phyloP scores from a whole-genome alignment of 1,140 invertebrate species.

The Hycleus phaleratus region DNA sequence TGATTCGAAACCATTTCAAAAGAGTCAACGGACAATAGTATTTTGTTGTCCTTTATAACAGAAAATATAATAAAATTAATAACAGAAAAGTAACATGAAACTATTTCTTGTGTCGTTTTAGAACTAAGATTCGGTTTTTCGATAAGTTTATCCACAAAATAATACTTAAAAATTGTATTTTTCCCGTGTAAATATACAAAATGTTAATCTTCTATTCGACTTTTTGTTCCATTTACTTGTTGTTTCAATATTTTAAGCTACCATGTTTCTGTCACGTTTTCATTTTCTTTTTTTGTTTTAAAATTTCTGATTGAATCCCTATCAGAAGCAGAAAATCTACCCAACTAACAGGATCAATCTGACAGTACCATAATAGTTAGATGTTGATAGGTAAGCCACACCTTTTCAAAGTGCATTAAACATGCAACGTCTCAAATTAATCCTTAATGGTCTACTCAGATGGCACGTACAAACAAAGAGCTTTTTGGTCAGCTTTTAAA shows the following conservation, averaged over 20 bases:
- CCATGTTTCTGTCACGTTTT: neutral
- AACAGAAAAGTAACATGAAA: too few species aligned
- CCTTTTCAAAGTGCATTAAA: slow-evolving; percentile 29
- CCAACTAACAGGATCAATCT: slow-evolving; percentile 19
- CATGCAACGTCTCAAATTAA: slow-evolving; percentile 18
- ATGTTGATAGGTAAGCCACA: slow-evolving; percentile 26
- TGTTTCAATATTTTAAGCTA: neutral
- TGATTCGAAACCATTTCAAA: too few species aligned
- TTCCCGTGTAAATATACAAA: too few species aligned
- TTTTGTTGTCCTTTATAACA: too few species aligned
- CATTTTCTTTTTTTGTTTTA: neutral
- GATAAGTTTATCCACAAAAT: neutral
- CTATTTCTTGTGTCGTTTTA: too few species aligned
- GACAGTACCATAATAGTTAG: slow-evolving; percentile 18
- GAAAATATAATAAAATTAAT: too few species aligned
- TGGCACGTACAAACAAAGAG: slow-evolving; percentile 9
- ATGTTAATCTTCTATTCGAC: too few species aligned
- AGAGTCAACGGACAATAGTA: too few species aligned
- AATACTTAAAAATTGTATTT: neutral
- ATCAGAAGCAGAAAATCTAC: slow-evolving; percentile 9
- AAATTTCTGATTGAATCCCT: neutral
- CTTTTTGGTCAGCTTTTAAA: slow-evolving; percentile 6
- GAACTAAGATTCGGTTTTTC: too few species aligned
- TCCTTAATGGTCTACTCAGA: slow-evolving; percentile 14
- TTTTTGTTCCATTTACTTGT: too few species aligned